Evolutionary conservation across 53 echinoderm and acorn worm species (phyloP), one percentile per base, ranked within the genome.

Genomic region (Patiria pectinifera): DNA sequence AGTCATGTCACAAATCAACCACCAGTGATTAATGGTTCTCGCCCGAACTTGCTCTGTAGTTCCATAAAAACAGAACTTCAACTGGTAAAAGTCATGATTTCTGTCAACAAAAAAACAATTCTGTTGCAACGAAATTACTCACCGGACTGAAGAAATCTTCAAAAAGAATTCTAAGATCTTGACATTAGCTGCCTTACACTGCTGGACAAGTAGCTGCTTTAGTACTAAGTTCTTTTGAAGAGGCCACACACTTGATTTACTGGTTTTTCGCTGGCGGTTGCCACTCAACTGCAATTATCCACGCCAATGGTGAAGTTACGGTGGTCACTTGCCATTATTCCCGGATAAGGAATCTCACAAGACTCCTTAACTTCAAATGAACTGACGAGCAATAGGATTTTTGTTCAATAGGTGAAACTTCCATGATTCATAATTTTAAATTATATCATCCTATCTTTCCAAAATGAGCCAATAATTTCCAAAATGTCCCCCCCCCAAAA

Each of bases 241-340:
- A 25, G 74, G 24, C 24, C 24, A 24, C 24, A 15, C 24, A 74
- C 74, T 74, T 74, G 19, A 63, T 85, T 25, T 62, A 85, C 85
- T 85, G 85, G 19, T 26, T 69, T 85, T 85, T 3, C 6, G 26
- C 24, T 74, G 74, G 22, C 2, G 18, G 74, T 6, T 74, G 25
- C 85, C 45, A 62, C 35, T 44, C 26, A 23, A 85, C 85, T 85
- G 85, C 12, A 85, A 21, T 69, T 85, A 85, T 63, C 85, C 62
- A 63, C 66, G 85, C 69, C 70, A 63, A 45, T 69, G 85, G 45
- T 63, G 85, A 85, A 85, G 66, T 44, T 43, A 13, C 61, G 59
- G 59, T 61, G n/a, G 83, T 83, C 85, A 69, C 21, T 66, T 62
- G 60, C 14, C 16, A 48, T 26, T 74, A 21, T n/a, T 23, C 74